phyloP scores from a whole-genome alignment of 1,140 invertebrate species.

The Episyrphus balteatus region DNA sequence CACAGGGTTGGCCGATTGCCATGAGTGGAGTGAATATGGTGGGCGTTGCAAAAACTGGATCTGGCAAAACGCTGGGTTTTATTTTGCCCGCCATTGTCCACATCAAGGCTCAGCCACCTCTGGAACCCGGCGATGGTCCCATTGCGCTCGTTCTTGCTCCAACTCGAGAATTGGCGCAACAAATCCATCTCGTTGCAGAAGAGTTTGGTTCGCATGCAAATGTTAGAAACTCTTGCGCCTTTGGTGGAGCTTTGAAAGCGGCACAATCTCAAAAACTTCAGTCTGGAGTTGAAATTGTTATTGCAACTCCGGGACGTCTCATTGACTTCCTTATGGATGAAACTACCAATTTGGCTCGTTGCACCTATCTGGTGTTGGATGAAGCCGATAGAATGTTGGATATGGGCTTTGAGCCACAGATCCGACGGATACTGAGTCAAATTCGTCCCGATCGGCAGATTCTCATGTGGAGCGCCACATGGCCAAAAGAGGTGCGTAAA shows the following conservation, averaged over 20 bases:
- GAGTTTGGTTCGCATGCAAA: slow-evolving; percentile 70
- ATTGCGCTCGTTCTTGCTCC: slow-evolving; percentile 80
- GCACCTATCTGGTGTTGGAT: slow-evolving; percentile 87
- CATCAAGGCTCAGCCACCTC: slow-evolving; percentile 67
- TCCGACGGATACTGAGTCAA: slow-evolving; percentile 70
- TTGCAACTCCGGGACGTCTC: slow-evolving; percentile 88
- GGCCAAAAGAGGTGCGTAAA: slow-evolving; percentile 85
- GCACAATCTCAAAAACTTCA: slow-evolving; percentile 65
- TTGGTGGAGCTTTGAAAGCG: slow-evolving; percentile 83
- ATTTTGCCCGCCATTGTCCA: slow-evolving; percentile 73
- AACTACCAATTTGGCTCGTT: slow-evolving; percentile 69
- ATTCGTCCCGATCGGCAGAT: slow-evolving; percentile 84
- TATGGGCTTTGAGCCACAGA: slow-evolving; percentile 86
- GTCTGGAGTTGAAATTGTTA: slow-evolving; percentile 69
- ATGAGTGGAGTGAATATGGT: slow-evolving; percentile 71
- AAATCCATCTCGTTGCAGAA: slow-evolving; percentile 79
- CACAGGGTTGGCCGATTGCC: slow-evolving; percentile 79
- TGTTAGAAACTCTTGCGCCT: slow-evolving; percentile 76
- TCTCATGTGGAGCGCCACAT: slow-evolving; percentile 94
- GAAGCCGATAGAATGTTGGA: slow-evolving; percentile 96
- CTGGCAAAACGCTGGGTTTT: slow-evolving; percentile 71
- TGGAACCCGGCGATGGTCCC: slow-evolving; percentile 69
- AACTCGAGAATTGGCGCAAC: slow-evolving; percentile 83
- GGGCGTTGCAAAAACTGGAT: slow-evolving; percentile 5
- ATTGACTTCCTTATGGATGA: slow-evolving; percentile 84